Conservation (phyloP, 1,140 invertebrate genomes). For the Drosophila rhopaloa region DNA sequence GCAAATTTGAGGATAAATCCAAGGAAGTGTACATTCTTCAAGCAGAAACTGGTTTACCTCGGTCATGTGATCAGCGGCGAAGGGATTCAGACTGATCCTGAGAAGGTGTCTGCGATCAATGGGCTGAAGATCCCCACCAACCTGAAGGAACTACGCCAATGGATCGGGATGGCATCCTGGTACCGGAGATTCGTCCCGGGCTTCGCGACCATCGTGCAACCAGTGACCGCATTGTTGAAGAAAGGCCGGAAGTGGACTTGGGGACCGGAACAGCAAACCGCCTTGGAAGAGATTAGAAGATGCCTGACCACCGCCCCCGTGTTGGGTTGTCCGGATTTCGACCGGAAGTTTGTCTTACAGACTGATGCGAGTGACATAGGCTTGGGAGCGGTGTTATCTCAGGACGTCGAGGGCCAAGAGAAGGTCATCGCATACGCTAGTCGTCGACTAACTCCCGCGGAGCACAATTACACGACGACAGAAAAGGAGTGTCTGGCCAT, state of each 20-base stretch:
- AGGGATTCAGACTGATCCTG: not conserved
- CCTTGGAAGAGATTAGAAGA: not conserved
- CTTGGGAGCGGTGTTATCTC: not conserved
- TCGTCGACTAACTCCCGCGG: not conserved
- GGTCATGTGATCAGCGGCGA: not conserved
- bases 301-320: not conserved
- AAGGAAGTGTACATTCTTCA: not conserved
- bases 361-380: not conserved
- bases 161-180: not conserved
- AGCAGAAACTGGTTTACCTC: not conserved
- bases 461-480: not conserved
- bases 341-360: not conserved
- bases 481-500: no score
- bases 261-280: not conserved
- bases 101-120: not conserved
- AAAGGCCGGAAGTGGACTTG: not conserved
- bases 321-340: not conserved
- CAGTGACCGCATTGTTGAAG: not conserved
- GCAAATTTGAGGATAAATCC: not conserved
- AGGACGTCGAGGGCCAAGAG: not conserved
- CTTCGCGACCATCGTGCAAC: not conserved
- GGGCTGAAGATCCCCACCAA: not conserved
- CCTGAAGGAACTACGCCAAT: no score
- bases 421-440: not conserved
- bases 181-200: not conserved